These are phyloP conservation scores for Pandion haliaetus DNA, from an alignment of 2,113 vertebrate species.

Conservation along the genomic window DNA sequence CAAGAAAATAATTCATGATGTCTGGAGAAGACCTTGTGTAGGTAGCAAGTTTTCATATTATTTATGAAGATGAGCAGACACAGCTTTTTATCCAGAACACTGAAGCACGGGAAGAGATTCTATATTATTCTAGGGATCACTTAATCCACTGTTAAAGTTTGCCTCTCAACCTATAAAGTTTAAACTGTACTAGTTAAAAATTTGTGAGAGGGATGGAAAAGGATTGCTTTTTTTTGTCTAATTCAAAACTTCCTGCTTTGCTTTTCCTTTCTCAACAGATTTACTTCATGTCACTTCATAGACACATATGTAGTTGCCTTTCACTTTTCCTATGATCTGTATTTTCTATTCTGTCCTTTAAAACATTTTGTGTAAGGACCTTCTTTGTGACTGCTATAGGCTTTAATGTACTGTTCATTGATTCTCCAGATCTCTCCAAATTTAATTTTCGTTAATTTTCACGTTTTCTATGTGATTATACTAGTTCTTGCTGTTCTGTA, in stretches of 20 bases:
- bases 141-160: not conserved
- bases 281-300: not conserved
- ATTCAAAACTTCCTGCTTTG: not conserved
- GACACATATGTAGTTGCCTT: not conserved
- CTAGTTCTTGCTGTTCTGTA: not conserved
- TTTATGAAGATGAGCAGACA: not conserved
- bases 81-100: not conserved
- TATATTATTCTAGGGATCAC: not conserved
- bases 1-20: not conserved
- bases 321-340: not conserved
- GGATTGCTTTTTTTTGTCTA: not conserved
- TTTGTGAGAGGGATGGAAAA: not conserved
- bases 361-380: not conserved
- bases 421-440: not conserved
- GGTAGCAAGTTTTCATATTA: not conserved
- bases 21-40: not conserved
- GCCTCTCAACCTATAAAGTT: not conserved
- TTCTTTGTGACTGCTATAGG: not conserved
- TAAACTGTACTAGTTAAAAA: not conserved
- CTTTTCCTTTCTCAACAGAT: not conserved
- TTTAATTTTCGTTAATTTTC: not conserved
- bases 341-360: not conserved
- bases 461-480: not conserved
- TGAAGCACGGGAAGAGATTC: not conserved
- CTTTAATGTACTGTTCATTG: not conserved